Conservation (phyloP, 2,113 vertebrate genomes). For the Rousettus leschenaultii region DNA sequence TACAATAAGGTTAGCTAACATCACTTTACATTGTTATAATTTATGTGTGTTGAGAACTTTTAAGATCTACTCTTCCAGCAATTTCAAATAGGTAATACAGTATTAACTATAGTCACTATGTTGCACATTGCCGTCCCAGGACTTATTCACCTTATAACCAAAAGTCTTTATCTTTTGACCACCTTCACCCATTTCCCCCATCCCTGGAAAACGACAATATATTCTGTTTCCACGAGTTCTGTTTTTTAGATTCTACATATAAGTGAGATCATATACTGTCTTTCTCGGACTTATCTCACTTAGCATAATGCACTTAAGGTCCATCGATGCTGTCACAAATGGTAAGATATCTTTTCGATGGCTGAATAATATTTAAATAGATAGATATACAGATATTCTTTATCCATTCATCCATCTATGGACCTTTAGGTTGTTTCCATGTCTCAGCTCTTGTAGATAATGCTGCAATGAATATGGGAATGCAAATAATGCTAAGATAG, state of each 20-base stretch:
- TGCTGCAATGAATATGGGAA: background rate
- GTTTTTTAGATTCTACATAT: background rate
- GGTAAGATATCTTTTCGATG: background rate
- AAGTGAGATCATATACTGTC: background rate
- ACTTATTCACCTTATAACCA: background rate
- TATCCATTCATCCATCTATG: background rate
- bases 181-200: background rate
- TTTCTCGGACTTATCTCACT: background rate
- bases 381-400: background rate
- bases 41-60: background rate
- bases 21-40: background rate
- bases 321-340: background rate
- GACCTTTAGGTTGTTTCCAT: background rate
- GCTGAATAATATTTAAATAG: background rate
- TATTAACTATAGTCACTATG: background rate
- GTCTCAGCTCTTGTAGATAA: background rate
- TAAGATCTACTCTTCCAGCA: background rate
- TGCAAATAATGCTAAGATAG: background rate
- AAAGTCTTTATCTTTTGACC: background rate
- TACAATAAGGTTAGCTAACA: background rate
- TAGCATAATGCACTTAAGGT: background rate
- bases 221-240: background rate
- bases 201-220: background rate
- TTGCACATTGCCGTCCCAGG: background rate
- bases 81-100: background rate